Base-by-base conservation (phyloP, 1,140 invertebrate species). In the Brachionus manjavacas region DNA sequence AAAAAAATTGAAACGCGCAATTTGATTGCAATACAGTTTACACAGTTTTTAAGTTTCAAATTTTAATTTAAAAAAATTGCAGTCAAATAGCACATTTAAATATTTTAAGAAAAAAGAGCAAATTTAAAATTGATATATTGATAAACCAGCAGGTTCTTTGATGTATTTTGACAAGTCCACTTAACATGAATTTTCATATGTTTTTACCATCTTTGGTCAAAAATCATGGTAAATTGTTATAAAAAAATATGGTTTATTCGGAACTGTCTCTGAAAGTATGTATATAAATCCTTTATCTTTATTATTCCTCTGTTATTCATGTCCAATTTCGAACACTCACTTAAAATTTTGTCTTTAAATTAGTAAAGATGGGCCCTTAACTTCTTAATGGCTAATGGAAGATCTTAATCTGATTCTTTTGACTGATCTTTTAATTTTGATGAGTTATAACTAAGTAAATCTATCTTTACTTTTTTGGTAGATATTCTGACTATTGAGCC, bases 381-480 rank as follows among this genome's bases (percentile, higher is more conserved):
- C 20, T 68, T 60, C 46, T 68, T 60, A 64, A 81, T 39, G 2
- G 79, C 79, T 23, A 76, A 25, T 20, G 72, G 31, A 9, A 60
- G 35, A 64, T 81, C 90, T 90, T 88, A 88, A 95, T 94, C 64
- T 93, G 93, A 12, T 94, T 94, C 25, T 94, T 89, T 83, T 92
- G 92, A n/a, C 87, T 83, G 43, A 20, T 76, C 23, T 0, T 1
- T 12, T 11, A 83, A 85, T 85, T 64, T 49, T 31, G 74, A 64
- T 86, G 88, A 86, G 84, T 90, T 92, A 1, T 92, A 64, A 49
- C 31, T 68, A 23, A 60, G 49, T 16, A 84, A 70, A 39, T 84
- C 94, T 86, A 94, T 94, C 86, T 94, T 92, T 83, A 66, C 94
- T 84, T 91, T 92, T 72, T 92, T 93, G 78, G 91, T 92, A 94